Conservation (phyloP, 1,140 invertebrate species). For the Nephotettix cincticeps region DNA sequence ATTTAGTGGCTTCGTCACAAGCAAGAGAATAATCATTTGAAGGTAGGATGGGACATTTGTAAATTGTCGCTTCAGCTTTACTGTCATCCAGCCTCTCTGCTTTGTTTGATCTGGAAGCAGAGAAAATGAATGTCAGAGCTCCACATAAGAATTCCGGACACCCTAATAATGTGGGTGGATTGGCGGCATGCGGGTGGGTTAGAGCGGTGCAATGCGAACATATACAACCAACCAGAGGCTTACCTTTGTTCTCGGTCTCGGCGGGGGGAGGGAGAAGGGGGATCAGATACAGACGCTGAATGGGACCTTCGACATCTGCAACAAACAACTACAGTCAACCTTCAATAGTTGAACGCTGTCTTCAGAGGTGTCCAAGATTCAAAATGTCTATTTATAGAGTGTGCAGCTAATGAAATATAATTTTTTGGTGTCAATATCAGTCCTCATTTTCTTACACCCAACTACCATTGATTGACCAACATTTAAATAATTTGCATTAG, state of each 20-base stretch:
- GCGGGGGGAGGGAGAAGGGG: constrained; percentile 27
- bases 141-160: not conserved
- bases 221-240: not conserved
- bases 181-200: not conserved
- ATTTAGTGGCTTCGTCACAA: constrained; percentile 15
- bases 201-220: constrained; percentile 29
- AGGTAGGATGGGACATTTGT: constrained; percentile 25
- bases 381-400: not conserved
- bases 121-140: constrained; percentile 34
- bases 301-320: constrained; percentile 33
- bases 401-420: too few relatives aligned
- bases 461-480: too few relatives aligned
- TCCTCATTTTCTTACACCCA: too few relatives aligned
- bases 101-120: constrained; percentile 39
- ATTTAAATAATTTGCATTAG: too few relatives aligned
- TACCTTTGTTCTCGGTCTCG: constrained; percentile 24
- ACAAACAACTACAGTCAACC: not conserved
- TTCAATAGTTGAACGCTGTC: too few relatives aligned
- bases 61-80: constrained; percentile 25
- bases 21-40: constrained; percentile 29
- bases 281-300: constrained; percentile 30
- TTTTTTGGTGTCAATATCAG: too few relatives aligned
- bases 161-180: not conserved
- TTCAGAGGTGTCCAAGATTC: too few relatives aligned
- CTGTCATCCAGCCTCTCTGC: constrained; percentile 36